Evolutionary conservation across 1,140 invertebrate species (phyloP), one percentile per base, ranked within the genome.

Genomic region (Aphelinus certus): DNA sequence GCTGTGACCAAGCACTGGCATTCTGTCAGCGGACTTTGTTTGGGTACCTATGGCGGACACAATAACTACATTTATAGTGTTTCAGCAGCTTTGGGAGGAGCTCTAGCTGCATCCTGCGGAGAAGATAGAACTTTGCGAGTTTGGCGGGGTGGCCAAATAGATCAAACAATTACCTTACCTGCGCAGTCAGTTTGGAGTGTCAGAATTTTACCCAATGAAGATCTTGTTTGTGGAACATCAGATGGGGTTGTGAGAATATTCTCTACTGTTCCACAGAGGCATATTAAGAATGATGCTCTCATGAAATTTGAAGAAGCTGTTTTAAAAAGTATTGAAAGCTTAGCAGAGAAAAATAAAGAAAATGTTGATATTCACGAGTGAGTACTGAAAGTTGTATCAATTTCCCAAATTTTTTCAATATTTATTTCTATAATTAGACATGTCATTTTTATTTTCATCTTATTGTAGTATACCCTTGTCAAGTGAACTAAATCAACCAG

Each of bases 161-260:
- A 89, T 46, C 91, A 96, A 80, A 92, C 93, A 0, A 92, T 99
- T 46, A 82, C 89, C 7, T 89, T 98, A 66, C 97, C 97, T 0
- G 92, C 93, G 1, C 92, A 95, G 66, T 96, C 95, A n/a, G 92
- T 98, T 4, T 99, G 97, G 97, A 91, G 92, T 64, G 93, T 97
- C 0, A 90, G 91, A 70, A 90, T 92, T 71, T 85, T 98, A 26
- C 80, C 88, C 3, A 97, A 98, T 88, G 94, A 93, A 7, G 97
- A 99, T 87, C 91, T 99, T 82, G 95, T 95, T 26, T 92, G 95
- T 75, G 97, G 96, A 4, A 88, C 92, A 76, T 97, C 95, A 87
- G 97, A 98, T 88, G 95, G 95, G 1, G 83, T 94, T 0, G 90
- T 98, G 1, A 90, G 96, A 71, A 91, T 98, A 62, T 98, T 98